Conservation (phyloP, 92 coral and sea anemone genomes). For the Paragorgia papillata region DNA sequence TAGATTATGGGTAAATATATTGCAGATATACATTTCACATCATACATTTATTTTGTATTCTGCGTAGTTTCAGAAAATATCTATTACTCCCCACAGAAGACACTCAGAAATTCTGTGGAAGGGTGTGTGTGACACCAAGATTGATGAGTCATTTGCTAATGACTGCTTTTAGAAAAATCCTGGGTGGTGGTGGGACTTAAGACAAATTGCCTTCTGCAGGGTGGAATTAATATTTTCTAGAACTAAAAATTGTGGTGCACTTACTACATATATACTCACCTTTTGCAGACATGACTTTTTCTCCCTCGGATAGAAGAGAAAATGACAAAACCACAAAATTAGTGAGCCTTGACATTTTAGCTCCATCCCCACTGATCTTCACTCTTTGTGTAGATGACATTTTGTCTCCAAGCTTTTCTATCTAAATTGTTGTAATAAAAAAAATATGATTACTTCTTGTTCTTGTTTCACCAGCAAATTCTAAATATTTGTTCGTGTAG, state of each 20-base stretch:
- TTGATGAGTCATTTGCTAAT: too few species aligned
- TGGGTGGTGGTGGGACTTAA: too few species aligned
- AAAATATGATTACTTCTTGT: background rate
- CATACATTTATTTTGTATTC: background rate
- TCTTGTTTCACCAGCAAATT: background rate
- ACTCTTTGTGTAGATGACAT: constrained; percentile 28
- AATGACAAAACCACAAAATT: constrained; percentile 53
- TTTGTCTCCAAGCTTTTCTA: constrained; percentile 34
- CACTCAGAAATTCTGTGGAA: too few species aligned
- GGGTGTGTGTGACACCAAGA: too few species aligned
- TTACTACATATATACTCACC: constrained; percentile 21
- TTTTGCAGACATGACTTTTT: constrained; percentile 48
- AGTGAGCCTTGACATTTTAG: constrained; percentile 53
- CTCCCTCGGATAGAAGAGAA: constrained; percentile 37
- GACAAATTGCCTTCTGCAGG: too few species aligned
- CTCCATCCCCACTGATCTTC: constrained; percentile 49
- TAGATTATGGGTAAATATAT: too few species aligned
- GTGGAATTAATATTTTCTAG: too few species aligned
- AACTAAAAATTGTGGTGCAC: too few species aligned
- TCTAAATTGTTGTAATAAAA: constrained; percentile 14
- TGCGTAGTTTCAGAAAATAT: too few species aligned
- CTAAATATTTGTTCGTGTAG: background rate
- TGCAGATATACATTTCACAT: too few species aligned
- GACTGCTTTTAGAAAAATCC: too few species aligned
- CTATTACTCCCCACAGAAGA: too few species aligned